Conservation (phyloP, 2,113 vertebrate genomes). For the Amblyornis subalaris region DNA sequence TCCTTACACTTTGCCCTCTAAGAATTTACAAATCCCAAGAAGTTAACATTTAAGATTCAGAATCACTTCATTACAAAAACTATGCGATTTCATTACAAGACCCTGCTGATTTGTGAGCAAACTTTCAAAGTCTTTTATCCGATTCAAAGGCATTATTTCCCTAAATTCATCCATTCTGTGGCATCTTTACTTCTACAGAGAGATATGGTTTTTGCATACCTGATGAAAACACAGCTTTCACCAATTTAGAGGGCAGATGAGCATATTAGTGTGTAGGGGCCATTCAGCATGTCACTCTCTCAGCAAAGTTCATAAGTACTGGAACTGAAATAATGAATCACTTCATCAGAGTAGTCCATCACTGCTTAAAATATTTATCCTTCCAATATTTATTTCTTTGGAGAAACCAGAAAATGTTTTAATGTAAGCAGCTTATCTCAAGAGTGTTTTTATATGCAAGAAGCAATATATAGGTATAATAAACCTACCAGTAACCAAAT, state of each 20-base stretch:
- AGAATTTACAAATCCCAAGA: slow-evolving; percentile 14
- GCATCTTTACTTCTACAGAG: not conserved
- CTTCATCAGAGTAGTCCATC: not conserved
- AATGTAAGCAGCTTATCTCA: not conserved
- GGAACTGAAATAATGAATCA: not conserved
- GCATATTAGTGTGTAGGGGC: not conserved
- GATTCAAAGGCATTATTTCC: not conserved
- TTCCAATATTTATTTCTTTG: not conserved
- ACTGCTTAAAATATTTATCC: not conserved
- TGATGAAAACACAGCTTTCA: not conserved
- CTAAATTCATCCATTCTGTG: not conserved
- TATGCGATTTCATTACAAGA: not conserved
- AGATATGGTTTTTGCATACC: not conserved
- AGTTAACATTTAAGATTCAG: not conserved
- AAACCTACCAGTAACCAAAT: not conserved
- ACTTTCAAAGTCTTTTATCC: not conserved
- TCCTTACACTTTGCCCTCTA: not conserved
- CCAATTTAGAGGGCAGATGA: not conserved
- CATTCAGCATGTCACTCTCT: not conserved
- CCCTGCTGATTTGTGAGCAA: not conserved
- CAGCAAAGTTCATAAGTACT: not conserved
- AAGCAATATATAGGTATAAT: not conserved
- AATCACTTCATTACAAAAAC: not conserved
- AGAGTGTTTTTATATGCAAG: not conserved
- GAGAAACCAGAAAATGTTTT: not conserved